Conservation (phyloP, 2,888 invertebrate species). For the Trichacis sp. region DNA sequence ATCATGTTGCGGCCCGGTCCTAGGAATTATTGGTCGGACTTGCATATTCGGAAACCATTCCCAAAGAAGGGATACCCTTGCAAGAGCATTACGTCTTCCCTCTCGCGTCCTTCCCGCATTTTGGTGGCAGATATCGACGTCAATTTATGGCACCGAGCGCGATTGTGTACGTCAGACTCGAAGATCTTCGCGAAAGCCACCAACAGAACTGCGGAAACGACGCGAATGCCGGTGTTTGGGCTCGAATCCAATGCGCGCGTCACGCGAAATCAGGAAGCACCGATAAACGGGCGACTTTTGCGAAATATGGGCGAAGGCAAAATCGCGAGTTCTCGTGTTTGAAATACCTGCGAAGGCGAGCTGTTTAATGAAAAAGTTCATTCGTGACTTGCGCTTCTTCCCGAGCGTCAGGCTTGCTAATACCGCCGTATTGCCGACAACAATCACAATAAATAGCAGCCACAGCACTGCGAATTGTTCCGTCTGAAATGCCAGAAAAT, state of each 20-base stretch:
- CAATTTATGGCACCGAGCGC: constrained; percentile 2
- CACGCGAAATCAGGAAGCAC: too few relatives aligned
- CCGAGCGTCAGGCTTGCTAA: constrained; percentile 85
- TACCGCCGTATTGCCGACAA: constrained; percentile 89
- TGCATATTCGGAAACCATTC: background rate
- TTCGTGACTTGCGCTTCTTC: constrained; percentile 88
- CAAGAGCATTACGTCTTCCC: constrained; percentile 13
- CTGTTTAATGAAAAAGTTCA: constrained; percentile 97
- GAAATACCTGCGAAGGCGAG: constrained; percentile 87
- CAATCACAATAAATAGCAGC: constrained; percentile 86
- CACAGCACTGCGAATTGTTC: constrained; percentile 90
- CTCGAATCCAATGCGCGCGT: too few relatives aligned
- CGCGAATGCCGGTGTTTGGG: too few relatives aligned
- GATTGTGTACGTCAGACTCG: constrained; percentile 7
- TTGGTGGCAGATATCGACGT: constrained; percentile 10
- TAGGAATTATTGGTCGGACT: too few relatives aligned
- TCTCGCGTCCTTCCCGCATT: constrained; percentile 4
- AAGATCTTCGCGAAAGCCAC: constrained; percentile 3
- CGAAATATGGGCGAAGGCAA: background rate
- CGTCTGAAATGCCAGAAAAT: constrained; percentile 72
- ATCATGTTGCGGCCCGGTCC: too few relatives aligned
- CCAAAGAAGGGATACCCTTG: constrained; percentile 10
- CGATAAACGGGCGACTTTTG: background rate
- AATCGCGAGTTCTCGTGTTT: too few relatives aligned
- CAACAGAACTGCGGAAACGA: constrained; percentile 1